Evolutionary conservation across 2,797 vertebrate species (phyloP).

Genomic region (Rhinella marina): DNA sequence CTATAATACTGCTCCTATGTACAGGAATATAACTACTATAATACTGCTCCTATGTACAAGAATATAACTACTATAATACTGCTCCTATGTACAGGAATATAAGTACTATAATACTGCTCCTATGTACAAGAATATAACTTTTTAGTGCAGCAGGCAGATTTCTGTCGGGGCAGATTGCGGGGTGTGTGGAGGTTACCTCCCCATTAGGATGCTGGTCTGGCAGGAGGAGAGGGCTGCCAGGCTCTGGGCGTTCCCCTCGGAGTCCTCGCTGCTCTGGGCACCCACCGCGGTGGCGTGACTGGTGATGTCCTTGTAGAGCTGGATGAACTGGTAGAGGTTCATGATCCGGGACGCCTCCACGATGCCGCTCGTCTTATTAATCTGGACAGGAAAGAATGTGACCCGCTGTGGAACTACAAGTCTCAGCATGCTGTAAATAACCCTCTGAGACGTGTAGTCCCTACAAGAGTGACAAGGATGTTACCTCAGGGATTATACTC

Average conservation of each 20-base stretch:
- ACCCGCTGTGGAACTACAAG: neutral
- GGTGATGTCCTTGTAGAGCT: constrained; percentile 94
- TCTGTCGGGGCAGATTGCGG: too few species aligned
- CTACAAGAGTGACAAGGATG: too few species aligned
- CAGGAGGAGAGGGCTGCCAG: constrained; percentile 82
- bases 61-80: too few species aligned
- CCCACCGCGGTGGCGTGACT: constrained; percentile 89
- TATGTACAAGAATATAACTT: too few species aligned
- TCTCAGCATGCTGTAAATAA: neutral
- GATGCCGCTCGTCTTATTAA: constrained; percentile 90
- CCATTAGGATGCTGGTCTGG: constrained; percentile 98
- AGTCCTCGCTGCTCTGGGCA: constrained; percentile 67
- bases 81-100: too few species aligned
- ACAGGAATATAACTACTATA: too few species aligned
- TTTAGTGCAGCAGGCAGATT: too few species aligned
- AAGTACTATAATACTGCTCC: too few species aligned
- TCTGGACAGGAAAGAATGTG: constrained; percentile 75
- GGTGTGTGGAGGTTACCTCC: constrained; percentile 77
- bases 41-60: too few species aligned
- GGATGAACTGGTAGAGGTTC: constrained; percentile 98
- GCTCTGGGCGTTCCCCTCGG: constrained; percentile 76
- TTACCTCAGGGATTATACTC: neutral
- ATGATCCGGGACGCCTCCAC: constrained; percentile 94
- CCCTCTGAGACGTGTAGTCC: neutral
- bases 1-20: too few species aligned